Base-by-base conservation (phyloP, 2,888 invertebrate genomes). In the Pseudoips prasinana region DNA sequence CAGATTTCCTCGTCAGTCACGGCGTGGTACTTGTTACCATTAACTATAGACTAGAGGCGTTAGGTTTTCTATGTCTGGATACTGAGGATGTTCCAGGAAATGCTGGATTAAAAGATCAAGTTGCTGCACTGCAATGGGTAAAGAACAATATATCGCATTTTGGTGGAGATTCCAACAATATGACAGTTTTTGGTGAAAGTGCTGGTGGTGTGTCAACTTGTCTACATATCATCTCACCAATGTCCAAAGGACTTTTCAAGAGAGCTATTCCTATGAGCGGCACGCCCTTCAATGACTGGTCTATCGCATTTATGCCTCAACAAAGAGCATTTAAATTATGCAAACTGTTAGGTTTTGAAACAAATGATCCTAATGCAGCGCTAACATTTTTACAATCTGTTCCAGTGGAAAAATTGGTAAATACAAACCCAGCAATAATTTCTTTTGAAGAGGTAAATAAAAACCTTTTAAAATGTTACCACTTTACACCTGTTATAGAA, bases 401-500 rank as follows among this genome's bases (percentile, higher is more conserved):
- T 1, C 66, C 75, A n/a, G 48, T 26, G 0, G 65, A 65, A n/a
- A 59, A 71, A 36, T 30, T 79, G 1, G 26, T 65, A 1, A 30
- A 58, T 7, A 45, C 46, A 0, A 59, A 55, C 8, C 67, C 75
- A 7, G 31, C 31, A n/a, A 18, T 79, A 1, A 8, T 66, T 2
- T 39, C 60, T 3, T 57, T 53, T 6, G 80, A 79, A 54, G 59
- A 65, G 28, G 24, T 33, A 0, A 39, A 39, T 3, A 41, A 54
- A 7, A 66, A 62, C 8, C 8, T 58, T 1, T 2, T 61, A 0
- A 74, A 74, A 43, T 46, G 70, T 33, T 72, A 40, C 29, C 57
- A 63, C 32, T 78, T 75, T 14, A 65, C 67, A 3, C 74, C 76
- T 6, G 73, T 78, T 1, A 48, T 73, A 0, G 80, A 81, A 48